Base-by-base conservation (phyloP, 2,888 invertebrate species). In the Apotomis betuletana region DNA sequence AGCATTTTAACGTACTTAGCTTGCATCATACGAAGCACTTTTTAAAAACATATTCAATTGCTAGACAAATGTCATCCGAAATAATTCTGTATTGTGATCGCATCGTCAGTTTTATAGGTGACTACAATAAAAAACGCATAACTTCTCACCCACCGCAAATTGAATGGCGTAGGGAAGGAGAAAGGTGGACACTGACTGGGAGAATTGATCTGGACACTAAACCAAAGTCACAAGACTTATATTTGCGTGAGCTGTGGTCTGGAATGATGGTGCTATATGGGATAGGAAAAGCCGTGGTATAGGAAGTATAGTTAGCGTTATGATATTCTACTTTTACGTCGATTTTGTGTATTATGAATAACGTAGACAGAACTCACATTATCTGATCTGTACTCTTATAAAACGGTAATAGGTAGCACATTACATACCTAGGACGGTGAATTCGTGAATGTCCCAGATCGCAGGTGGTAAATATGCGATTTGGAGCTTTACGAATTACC, bases 101-200 rank as follows among this genome's bases (percentile, higher is more conserved):
- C 85, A 83, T 85, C 80, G 85, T 86, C 88, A 83, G 77, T 88
- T 90, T 90, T 89, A 90, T 91, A 85, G 90, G 83, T 76, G 81
- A 79, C 74, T 81, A 86, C 85, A 91, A 91, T 92, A 91, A 92
- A 91, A 91, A 91, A 90, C 86, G 83, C 87, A 90, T 91, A 90
- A 91, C 88, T 85, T 85, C 86, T 83, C 78, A 77, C 80, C 77
- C 83, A 85, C 81, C 85, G 83, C 85, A 90, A 91, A 91, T 91
- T 91, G 90, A 90, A 91, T 90, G 87, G 81, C 79, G 76, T 78
- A 73, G 70, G 78, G 68, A 67, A 72, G 60, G 41, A 82, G 82
- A 83, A 84, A 83, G 83, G 81, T 81, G 79, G 76, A 52, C 46
- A 63, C 54, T 27, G 41, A 46, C 41, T 65, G 67, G 63, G 67